phyloP scores from a whole-genome alignment of 2,797 vertebrate genomes.

The Mastacembelus armatus region DNA sequence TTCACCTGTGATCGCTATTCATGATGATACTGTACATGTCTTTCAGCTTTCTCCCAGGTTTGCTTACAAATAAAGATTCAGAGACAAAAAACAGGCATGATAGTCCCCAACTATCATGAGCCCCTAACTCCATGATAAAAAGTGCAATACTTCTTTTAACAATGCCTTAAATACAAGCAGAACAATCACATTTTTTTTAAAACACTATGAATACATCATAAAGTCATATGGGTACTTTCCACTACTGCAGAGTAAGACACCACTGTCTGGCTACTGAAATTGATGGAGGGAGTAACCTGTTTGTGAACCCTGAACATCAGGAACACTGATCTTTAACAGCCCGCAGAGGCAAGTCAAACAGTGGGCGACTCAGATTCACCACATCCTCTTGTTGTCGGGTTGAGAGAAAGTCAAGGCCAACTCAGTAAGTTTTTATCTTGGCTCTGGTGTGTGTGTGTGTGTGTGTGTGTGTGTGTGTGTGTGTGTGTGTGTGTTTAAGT shows the following conservation, averaged over 20 bases:
- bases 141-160: too few relatives aligned
- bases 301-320: constrained; percentile 70
- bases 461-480: constrained; percentile 28
- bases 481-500: too few relatives aligned
- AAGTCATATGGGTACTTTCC: too few relatives aligned
- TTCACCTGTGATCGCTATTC: too few relatives aligned
- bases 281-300: constrained; percentile 66
- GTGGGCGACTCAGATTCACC: constrained; percentile 69
- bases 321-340: constrained; percentile 67
- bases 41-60: too few relatives aligned
- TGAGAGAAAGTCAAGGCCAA: constrained; percentile 76
- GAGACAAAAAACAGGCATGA: too few relatives aligned
- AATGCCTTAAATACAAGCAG: too few relatives aligned
- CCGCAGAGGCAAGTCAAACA: constrained; percentile 68
- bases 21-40: too few relatives aligned
- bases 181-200: too few relatives aligned
- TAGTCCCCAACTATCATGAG: too few relatives aligned
- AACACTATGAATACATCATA: neutral
- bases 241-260: constrained; percentile 33
- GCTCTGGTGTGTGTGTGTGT: constrained; percentile 41
- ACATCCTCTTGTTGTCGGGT: constrained; percentile 79
- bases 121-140: too few relatives aligned
- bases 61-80: too few relatives aligned
- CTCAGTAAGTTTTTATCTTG: constrained; percentile 73
- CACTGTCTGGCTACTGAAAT: constrained; percentile 37